phyloP scores from a whole-genome alignment of 2,113 vertebrate species.

The Poecile atricapillus region DNA sequence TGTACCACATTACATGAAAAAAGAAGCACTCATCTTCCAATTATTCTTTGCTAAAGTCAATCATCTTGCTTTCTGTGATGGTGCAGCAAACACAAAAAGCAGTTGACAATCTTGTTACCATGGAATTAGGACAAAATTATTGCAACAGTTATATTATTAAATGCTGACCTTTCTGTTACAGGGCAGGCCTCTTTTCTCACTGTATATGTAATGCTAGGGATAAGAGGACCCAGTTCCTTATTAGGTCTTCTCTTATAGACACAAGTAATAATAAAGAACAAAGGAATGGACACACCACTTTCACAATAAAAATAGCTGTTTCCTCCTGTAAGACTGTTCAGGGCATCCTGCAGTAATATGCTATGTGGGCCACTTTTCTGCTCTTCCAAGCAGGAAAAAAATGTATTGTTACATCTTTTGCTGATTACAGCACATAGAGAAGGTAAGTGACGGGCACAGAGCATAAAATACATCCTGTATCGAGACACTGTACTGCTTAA shows the following conservation, averaged over 20 bases:
- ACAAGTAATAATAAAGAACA: not conserved
- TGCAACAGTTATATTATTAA: not conserved
- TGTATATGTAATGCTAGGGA: not conserved
- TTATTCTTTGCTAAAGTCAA: conserved; percentile 15
- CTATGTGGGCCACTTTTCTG: not conserved
- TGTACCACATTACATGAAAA: not conserved
- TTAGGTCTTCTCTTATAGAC: not conserved
- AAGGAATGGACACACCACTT: not conserved
- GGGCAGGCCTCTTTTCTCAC: not conserved
- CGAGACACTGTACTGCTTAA: not conserved
- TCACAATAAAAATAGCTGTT: not conserved
- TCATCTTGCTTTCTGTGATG: not conserved
- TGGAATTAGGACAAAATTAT: not conserved
- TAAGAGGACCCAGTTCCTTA: not conserved
- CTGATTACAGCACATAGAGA: not conserved
- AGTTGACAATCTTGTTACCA: not conserved
- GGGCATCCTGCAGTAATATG: not conserved
- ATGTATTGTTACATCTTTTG: not conserved
- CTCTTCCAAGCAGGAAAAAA: conserved; percentile 5
- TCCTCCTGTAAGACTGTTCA: not conserved
- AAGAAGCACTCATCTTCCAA: not conserved
- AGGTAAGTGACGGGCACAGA: not conserved
- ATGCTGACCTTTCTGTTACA: not conserved
- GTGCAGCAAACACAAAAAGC: not conserved
- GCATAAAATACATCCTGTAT: not conserved